A percentile compares a stretch with the other conserved stretches of the same genome.
Conservation (phyloP, 2,888 invertebrate species). For the Protodeltote pygarga region DNA sequence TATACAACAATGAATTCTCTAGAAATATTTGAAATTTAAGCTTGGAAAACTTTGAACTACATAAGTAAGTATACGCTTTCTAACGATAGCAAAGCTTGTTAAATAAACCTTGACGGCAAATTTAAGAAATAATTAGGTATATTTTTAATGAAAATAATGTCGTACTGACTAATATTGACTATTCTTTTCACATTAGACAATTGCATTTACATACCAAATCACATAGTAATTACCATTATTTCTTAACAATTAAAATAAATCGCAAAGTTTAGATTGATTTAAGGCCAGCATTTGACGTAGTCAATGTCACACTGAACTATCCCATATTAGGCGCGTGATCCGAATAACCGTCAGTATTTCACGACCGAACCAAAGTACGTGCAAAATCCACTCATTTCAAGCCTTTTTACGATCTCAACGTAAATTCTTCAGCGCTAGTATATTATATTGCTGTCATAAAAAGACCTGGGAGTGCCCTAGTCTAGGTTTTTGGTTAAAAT, state of each 20-base stretch:
- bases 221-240: too few species aligned
- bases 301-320: slow-evolving; percentile 48
- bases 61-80: too few species aligned
- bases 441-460: slow-evolving; percentile 36
- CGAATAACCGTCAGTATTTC: slow-evolving; percentile 37
- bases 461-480: slow-evolving; percentile 25
- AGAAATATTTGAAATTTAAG: too few species aligned
- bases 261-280: slow-evolving; percentile 40
- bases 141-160: too few species aligned
- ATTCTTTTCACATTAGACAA: not conserved
- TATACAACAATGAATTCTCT: too few species aligned
- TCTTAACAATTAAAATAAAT: too few species aligned
- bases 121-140: too few species aligned
- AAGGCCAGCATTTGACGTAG: slow-evolving; percentile 34
- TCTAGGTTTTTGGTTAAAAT: slow-evolving; percentile 8
- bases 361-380: slow-evolving; percentile 37
- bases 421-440: slow-evolving; percentile 39
- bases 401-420: slow-evolving; percentile 46
- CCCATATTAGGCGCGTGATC: slow-evolving; percentile 47
- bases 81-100: too few species aligned
- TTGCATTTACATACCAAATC: too few species aligned
- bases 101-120: too few species aligned
- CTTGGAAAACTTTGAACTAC: too few species aligned
- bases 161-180: too few species aligned
- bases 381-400: slow-evolving; percentile 49